Conservation (phyloP, 2,113 vertebrate genomes). For the Phainopepla nitens region DNA sequence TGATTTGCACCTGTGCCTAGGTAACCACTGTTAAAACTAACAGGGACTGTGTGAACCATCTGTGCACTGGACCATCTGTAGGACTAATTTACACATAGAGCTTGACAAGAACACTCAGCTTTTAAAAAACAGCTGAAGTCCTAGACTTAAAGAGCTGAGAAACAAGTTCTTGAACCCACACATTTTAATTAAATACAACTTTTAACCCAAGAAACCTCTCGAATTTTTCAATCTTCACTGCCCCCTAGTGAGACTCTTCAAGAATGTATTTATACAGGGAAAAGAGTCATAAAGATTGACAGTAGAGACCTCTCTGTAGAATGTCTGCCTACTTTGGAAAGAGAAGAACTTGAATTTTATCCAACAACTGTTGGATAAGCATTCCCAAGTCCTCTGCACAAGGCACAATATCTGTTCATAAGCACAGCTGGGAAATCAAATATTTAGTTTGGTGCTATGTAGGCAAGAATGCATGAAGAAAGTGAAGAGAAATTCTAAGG, state of each 20-base stretch:
- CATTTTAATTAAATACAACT: not conserved
- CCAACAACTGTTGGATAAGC: not conserved
- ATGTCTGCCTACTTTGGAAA: not conserved
- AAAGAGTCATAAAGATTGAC: not conserved
- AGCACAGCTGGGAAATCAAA: not conserved
- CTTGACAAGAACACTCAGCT: not conserved
- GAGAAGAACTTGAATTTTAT: not conserved
- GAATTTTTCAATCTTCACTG: constrained; percentile 17
- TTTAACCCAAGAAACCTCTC: not conserved
- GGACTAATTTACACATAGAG: not conserved
- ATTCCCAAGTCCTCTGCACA: not conserved
- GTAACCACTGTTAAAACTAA: not conserved
- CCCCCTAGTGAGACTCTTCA: constrained; percentile 11
- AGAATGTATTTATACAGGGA: not conserved
- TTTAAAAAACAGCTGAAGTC: not conserved
- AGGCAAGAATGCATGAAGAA: not conserved
- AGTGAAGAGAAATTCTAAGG: not conserved
- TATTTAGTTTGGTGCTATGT: not conserved
- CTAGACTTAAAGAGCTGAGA: not conserved
- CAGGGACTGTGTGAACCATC: not conserved
- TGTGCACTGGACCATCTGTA: not conserved
- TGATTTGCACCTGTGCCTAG: not conserved
- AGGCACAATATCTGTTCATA: not conserved
- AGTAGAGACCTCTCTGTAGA: not conserved
- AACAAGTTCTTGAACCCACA: not conserved